phyloP scores from a whole-genome alignment of 1,140 invertebrate genomes.

The Panagrolaimus sp. region DNA sequence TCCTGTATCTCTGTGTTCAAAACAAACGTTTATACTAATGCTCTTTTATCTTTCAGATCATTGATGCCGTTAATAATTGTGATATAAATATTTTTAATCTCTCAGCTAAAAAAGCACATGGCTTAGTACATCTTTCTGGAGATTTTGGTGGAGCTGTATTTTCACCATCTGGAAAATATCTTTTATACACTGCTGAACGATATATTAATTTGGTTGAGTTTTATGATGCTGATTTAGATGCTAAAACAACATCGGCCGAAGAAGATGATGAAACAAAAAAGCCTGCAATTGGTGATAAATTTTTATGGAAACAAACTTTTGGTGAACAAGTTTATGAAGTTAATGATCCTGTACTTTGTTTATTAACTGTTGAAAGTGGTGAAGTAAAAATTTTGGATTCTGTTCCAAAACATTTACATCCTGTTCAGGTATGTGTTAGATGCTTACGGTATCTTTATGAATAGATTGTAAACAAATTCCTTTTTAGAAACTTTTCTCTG shows the following conservation, averaged over 20 bases:
- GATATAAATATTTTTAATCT: background rate
- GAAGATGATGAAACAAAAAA: background rate
- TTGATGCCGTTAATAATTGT: background rate
- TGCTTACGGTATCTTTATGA: too few species aligned
- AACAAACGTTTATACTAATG: too few species aligned
- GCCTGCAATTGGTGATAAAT: slow-evolving; percentile 3
- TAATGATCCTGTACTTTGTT: background rate
- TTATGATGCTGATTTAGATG: background rate
- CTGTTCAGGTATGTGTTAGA: background rate
- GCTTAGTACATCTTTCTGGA: background rate
- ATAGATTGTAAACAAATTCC: too few species aligned
- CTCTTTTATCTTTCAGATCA: background rate
- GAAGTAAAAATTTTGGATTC: slow-evolving; percentile 4
- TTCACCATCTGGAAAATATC: background rate
- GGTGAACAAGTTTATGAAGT: background rate
- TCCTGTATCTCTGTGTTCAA: too few species aligned
- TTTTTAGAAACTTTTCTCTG: background rate
- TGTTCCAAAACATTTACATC: background rate
- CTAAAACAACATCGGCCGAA: background rate
- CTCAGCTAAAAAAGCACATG: slow-evolving; percentile 6
- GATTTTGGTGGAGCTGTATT: slow-evolving; percentile 1
- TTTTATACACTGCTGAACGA: background rate
- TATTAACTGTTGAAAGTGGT: background rate
- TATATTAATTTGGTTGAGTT: background rate
- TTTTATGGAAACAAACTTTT: background rate